phyloP scores from a whole-genome alignment of 2,797 vertebrate species.

The Ispidina lecontei region DNA sequence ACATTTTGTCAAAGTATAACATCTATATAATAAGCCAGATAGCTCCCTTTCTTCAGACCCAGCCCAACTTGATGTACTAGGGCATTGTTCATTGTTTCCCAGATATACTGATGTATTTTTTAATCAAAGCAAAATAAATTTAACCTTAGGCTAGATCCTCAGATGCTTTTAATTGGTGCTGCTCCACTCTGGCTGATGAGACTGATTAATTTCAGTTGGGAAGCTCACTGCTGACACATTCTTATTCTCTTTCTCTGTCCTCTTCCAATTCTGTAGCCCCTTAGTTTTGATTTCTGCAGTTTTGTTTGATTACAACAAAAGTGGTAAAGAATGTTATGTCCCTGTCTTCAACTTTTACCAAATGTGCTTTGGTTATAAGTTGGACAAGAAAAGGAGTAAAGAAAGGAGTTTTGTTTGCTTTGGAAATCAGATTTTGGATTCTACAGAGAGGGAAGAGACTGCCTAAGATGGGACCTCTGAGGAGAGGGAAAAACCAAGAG shows the following conservation, averaged over 20 bases:
- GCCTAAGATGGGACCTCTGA: neutral
- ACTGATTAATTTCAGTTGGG: neutral
- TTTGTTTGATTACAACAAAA: neutral
- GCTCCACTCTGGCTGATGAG: neutral
- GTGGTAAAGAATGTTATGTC: rapidly evolving
- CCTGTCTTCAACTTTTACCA: neutral
- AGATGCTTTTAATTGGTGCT: neutral
- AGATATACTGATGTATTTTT: conserved; percentile 20
- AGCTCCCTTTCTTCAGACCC: conserved; percentile 12
- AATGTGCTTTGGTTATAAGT: rapidly evolving
- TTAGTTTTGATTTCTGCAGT: neutral
- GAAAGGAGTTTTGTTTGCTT: neutral
- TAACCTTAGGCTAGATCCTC: neutral
- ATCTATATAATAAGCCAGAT: conserved; percentile 53
- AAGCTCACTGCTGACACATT: neutral
- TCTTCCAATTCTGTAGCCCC: rapidly evolving
- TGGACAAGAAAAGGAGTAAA: neutral
- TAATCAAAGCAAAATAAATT: conserved; percentile 18
- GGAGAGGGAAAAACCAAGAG: neutral
- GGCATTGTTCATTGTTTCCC: neutral
- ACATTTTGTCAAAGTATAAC: conserved; percentile 62
- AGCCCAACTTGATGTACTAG: neutral
- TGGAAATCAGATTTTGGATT: neutral
- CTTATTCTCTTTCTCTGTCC: neutral
- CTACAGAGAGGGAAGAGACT: neutral